These are phyloP conservation scores for Schizopygopsis pylzovi DNA, from an alignment of 2,797 vertebrate species.

Conservation along the genomic window DNA sequence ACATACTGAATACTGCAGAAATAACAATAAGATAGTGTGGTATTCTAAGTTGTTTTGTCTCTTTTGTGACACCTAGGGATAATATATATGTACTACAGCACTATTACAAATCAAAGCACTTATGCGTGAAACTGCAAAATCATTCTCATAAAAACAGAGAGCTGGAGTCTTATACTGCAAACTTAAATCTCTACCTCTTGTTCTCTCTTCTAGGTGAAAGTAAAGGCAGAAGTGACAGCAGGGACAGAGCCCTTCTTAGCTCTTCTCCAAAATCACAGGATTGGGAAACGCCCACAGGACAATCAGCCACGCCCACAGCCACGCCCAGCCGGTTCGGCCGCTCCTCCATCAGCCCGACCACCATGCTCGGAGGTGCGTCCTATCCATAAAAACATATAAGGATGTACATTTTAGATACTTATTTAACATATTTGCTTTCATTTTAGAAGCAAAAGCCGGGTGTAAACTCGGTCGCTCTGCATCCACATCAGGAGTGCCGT, in stretches of 20 bases:
- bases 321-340: constrained; percentile 83
- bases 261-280: constrained; percentile 80
- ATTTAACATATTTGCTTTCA: not conserved
- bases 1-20: not conserved
- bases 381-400: not conserved
- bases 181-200: constrained; percentile 1
- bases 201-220: constrained; percentile 75
- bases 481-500: constrained; percentile 91
- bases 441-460: constrained; percentile 83
- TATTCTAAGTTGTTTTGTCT: not conserved
- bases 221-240: constrained; percentile 83
- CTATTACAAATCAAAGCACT: not conserved
- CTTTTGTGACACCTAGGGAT: constrained; percentile 41
- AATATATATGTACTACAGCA: not conserved
- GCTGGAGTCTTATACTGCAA: not conserved
- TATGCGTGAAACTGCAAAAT: not conserved
- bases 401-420: not conserved
- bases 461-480: constrained; percentile 92
- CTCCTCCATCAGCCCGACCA: constrained; percentile 86
- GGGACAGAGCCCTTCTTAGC: constrained; percentile 76
- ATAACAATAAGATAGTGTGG: not conserved
- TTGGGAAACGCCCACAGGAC: constrained; percentile 84
- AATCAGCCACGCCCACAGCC: constrained; percentile 68
- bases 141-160: not conserved
- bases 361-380: constrained; percentile 80